Evolutionary conservation across 1,140 invertebrate species (phyloP).

Genomic region (Drosophila mojavensis): DNA sequence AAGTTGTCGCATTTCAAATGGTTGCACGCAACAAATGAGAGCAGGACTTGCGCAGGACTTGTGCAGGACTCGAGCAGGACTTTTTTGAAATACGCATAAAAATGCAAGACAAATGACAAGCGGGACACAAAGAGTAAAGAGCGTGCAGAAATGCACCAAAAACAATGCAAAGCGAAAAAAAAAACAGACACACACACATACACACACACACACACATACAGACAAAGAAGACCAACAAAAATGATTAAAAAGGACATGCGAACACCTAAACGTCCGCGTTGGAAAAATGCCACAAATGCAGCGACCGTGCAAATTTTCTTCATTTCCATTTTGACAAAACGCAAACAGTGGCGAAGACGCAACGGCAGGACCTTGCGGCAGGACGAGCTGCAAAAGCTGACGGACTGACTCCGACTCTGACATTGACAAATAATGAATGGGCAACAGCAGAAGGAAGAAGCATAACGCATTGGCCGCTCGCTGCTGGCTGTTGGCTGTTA

Average conservation of each 20-base stretch:
- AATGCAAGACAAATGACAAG: conserved; percentile 74
- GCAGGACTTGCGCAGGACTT: conserved; percentile 65
- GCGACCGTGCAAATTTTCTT: conserved; percentile 81
- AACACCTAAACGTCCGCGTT: conserved; percentile 79
- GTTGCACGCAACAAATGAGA: conserved; percentile 80
- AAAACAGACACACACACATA: not conserved
- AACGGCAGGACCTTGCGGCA: not conserved
- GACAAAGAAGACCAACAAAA: conserved; percentile 49
- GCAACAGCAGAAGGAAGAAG: conserved; percentile 41
- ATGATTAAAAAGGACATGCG: conserved; percentile 82
- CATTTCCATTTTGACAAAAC: conserved; percentile 82
- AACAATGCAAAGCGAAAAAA: conserved; percentile 48
- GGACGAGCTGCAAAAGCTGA: conserved; percentile 50
- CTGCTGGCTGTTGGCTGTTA: not conserved
- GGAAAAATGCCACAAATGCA: conserved; percentile 80
- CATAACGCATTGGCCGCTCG: conserved; percentile 44
- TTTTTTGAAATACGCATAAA: conserved; percentile 77
- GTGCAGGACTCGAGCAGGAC: conserved; percentile 54
- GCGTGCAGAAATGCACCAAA: conserved; percentile 76
- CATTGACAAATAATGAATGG: conserved; percentile 82
- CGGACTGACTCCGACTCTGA: conserved; percentile 77
- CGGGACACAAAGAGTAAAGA: conserved; percentile 37
- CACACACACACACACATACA: not conserved
- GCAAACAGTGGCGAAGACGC: conserved; percentile 60
- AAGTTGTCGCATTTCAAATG: conserved; percentile 82